Evolutionary conservation across 1,140 invertebrate genomes (phyloP).

Genomic region (Drosophila tani): DNA sequence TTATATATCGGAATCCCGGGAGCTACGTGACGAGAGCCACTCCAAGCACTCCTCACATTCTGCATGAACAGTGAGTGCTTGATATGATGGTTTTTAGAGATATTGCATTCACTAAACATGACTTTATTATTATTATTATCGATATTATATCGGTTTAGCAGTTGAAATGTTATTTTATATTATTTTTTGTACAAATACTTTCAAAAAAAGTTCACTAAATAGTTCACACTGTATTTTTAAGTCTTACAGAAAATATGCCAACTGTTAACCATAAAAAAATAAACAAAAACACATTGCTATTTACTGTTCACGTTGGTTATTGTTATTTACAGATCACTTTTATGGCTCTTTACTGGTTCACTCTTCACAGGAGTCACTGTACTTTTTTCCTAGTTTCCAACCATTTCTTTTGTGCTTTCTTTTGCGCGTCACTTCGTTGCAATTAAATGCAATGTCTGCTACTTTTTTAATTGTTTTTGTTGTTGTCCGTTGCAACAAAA

Average conservation of each 20-base stretch:
- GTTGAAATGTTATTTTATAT: too few relatives aligned
- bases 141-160: background rate
- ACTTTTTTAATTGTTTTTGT: background rate
- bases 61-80: slow-evolving; percentile 5
- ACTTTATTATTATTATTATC: background rate
- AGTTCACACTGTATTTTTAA: background rate
- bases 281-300: background rate
- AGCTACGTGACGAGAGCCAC: slow-evolving; percentile 37
- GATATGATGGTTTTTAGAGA: background rate
- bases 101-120: background rate
- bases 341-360: background rate
- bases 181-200: background rate
- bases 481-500: slow-evolving; percentile 47
- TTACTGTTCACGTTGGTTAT: background rate
- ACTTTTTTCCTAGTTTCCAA: slow-evolving; percentile 22
- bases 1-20: slow-evolving; percentile 8
- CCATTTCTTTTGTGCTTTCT: slow-evolving; percentile 29
- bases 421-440: slow-evolving; percentile 21
- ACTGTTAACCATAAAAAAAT: background rate
- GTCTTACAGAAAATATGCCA: background rate
- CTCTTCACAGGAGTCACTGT: slow-evolving; percentile 6
- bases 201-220: background rate
- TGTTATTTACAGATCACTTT: background rate
- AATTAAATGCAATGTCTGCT: slow-evolving; percentile 26
- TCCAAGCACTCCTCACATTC: slow-evolving; percentile 20